Conservation (phyloP, 2,888 invertebrate species). For the Coleophora deauratella region DNA sequence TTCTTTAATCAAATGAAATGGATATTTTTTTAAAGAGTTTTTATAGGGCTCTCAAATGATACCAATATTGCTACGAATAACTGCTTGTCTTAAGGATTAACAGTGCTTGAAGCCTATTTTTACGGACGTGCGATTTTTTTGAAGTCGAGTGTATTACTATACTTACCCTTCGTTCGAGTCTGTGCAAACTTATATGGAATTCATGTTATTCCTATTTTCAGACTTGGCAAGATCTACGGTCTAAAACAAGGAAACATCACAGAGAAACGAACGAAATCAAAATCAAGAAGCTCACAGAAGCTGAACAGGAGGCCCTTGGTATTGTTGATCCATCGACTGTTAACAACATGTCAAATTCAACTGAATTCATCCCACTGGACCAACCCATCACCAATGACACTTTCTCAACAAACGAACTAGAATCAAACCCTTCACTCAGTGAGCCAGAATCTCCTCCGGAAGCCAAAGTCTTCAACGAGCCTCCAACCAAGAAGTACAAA, state of each 20-base stretch:
- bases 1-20: no score
- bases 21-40: no score
- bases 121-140: no score
- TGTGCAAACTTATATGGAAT: not conserved
- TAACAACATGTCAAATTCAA: conserved; percentile 30
- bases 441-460: conserved; percentile 44
- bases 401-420: conserved; percentile 28
- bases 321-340: conserved; percentile 34
- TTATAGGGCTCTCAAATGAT: no score
- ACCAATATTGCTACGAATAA: no score
- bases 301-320: conserved; percentile 47
- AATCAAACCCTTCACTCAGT: conserved; percentile 33
- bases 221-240: conserved; percentile 63
- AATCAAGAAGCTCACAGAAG: conserved; percentile 32
- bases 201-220: conserved; percentile 23
- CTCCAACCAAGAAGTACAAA: conserved; percentile 1
- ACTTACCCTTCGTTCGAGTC: no score
- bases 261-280: conserved; percentile 35
- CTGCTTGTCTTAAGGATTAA: no score
- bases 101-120: no score
- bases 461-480: conserved; percentile 33
- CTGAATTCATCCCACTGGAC: conserved; percentile 40
- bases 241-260: conserved; percentile 46
- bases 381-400: conserved; percentile 28
- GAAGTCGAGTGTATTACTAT: no score